Percentiles rank a stretch among this genome's conserved stretches.
phyloP scores from a whole-genome alignment of 2,797 vertebrate genomes.

The Podargus strigoides region DNA sequence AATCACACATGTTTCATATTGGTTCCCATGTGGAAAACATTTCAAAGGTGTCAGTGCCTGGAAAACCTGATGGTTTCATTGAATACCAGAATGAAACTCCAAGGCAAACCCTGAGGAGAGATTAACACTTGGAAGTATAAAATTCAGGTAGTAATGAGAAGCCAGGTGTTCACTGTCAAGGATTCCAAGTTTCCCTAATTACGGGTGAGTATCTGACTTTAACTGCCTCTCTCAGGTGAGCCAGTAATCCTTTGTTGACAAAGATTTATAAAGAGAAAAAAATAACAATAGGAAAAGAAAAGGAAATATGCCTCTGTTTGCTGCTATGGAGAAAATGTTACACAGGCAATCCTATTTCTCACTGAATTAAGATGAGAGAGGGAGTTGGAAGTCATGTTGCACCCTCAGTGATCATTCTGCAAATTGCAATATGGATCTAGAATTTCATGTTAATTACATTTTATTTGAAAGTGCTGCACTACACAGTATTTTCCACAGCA shows the following conservation, averaged over 20 bases:
- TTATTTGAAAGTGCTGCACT: slow-evolving; percentile 62
- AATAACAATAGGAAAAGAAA: slow-evolving; percentile 25
- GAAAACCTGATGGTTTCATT: slow-evolving; percentile 39
- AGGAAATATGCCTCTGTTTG: slow-evolving; percentile 14
- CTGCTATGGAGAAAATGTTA: slow-evolving; percentile 27
- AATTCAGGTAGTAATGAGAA: slow-evolving; percentile 59
- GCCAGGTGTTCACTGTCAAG: slow-evolving; percentile 54
- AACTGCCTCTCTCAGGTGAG: slow-evolving; percentile 46
- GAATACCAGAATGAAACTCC: slow-evolving; percentile 36
- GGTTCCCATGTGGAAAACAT: slow-evolving; percentile 43
- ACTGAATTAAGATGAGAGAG: slow-evolving; percentile 51
- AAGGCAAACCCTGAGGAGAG: slow-evolving; percentile 54
- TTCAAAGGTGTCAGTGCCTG: slow-evolving; percentile 36
- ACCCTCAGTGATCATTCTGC: slow-evolving; percentile 60
- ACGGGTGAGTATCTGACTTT: slow-evolving; percentile 32
- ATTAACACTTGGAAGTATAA: slow-evolving; percentile 53
- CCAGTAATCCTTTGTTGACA: slow-evolving; percentile 33
- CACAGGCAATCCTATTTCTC: slow-evolving; percentile 26
- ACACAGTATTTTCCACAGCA: slow-evolving; percentile 57
- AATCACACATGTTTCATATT: slow-evolving; percentile 45
- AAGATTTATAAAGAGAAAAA: slow-evolving; percentile 45
- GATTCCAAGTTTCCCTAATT: slow-evolving; percentile 61
- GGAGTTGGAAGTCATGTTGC: slow-evolving; percentile 50
- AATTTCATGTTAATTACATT: slow-evolving; percentile 65
- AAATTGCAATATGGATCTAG: slow-evolving; percentile 64